Conservation (phyloP, 2,888 invertebrate species). For the Acanthoscelides obtectus region DNA sequence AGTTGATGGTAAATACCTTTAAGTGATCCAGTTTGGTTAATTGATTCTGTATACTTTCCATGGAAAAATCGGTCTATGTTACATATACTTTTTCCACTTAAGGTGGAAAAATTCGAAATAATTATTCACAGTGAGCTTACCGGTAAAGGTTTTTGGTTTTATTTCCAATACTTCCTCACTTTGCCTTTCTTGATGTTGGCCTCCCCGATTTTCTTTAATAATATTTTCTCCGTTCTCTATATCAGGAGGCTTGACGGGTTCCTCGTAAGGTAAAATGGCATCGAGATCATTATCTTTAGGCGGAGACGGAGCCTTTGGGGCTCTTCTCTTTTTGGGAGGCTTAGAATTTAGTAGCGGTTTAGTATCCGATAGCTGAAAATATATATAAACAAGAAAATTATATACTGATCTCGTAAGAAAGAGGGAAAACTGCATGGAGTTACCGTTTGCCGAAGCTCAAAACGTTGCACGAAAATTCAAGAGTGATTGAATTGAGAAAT, state of each 20-base stretch:
- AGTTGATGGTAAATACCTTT: no score
- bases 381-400: no score
- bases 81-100: not conserved
- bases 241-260: conserved; percentile 27
- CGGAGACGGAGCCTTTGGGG: conserved; percentile 50
- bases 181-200: conserved; percentile 4
- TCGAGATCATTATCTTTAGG: conserved; percentile 39
- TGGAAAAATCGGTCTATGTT: no score
- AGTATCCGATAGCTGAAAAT: conserved; percentile 36
- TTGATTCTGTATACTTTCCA: no score
- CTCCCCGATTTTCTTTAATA: conserved; percentile 1
- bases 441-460: no score
- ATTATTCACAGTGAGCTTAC: conserved; percentile 26
- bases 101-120: not conserved
- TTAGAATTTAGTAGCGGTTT: conserved; percentile 44
- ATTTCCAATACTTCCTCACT: conserved; percentile 51
- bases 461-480: no score
- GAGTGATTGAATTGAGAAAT: no score
- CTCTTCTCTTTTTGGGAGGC: conserved; percentile 55
- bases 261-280: conserved; percentile 45
- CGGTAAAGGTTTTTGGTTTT: conserved; percentile 50
- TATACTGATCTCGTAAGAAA: no score
- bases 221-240: conserved; percentile 8
- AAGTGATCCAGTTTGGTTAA: no score
- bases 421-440: not conserved